Percentiles rank a stretch among this genome's conserved stretches.
Evolutionary conservation across 1,140 invertebrate species (phyloP).

Genomic region (Orussus abietinus): DNA sequence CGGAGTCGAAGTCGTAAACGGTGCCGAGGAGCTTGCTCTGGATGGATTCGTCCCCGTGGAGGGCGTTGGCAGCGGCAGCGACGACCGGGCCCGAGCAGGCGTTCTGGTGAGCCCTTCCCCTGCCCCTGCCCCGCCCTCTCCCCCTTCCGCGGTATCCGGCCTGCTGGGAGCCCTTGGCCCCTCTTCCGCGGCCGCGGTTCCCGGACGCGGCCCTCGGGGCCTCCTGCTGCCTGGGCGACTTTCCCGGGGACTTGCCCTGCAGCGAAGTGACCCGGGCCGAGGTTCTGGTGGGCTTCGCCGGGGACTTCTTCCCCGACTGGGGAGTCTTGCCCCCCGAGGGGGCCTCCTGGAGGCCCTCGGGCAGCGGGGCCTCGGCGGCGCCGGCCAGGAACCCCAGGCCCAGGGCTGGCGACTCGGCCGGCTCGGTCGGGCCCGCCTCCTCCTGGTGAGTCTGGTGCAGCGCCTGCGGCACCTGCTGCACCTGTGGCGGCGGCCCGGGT

Average conservation of each 20-base stretch:
- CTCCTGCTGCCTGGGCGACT: constrained; percentile 64
- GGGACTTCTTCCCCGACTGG: constrained; percentile 59
- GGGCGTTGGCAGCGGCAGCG: constrained; percentile 38
- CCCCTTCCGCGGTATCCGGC: constrained; percentile 50
- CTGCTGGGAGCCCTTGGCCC: constrained; percentile 53
- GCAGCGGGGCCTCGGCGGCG: constrained; percentile 14
- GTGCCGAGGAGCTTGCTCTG: constrained; percentile 78
- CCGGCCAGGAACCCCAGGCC: constrained; percentile 38
- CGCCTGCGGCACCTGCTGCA: constrained; percentile 13
- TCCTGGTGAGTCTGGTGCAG: constrained; percentile 10
- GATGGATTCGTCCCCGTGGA: constrained; percentile 56
- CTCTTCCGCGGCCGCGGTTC: constrained; percentile 36
- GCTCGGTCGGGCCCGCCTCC: no score
- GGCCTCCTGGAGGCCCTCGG: constrained; percentile 12
- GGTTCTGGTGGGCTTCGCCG: constrained; percentile 62
- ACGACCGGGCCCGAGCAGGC: constrained; percentile 31
- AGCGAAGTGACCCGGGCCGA: constrained; percentile 60
- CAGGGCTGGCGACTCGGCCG: constrained; percentile 46
- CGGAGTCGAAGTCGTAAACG: constrained; percentile 82
- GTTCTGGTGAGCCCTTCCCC: constrained; percentile 56
- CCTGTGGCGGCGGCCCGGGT: constrained; percentile 29
- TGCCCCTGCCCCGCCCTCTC: constrained; percentile 67
- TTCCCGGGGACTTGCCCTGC: constrained; percentile 69
- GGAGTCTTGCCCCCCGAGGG: constrained; percentile 22
- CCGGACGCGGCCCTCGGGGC: constrained; percentile 17